These are phyloP conservation scores for Rhabdornis inornatus DNA, from an alignment of 2,113 vertebrate genomes.

Conservation along the genomic window DNA sequence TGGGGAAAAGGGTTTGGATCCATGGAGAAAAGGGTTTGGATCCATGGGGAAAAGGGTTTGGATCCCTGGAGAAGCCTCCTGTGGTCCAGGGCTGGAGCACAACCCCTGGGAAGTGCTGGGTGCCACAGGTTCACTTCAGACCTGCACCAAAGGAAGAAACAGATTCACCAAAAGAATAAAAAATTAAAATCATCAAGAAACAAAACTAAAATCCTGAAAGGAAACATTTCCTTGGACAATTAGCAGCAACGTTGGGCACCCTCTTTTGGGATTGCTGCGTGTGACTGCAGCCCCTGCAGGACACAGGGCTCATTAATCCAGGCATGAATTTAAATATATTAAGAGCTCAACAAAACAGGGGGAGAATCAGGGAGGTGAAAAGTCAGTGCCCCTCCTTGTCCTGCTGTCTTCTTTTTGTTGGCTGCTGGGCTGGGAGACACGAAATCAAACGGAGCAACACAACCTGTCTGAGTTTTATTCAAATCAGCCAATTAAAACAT, in stretches of 20 bases:
- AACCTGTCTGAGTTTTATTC: conserved; percentile 76
- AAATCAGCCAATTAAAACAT: conserved; percentile 76
- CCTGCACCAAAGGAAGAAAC: not conserved
- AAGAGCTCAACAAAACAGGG: conserved; percentile 52
- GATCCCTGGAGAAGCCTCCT: too few species aligned
- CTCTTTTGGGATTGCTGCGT: not conserved
- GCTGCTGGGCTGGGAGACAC: conserved; percentile 55
- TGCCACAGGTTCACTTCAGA: not conserved
- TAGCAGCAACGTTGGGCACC: not conserved
- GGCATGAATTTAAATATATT: conserved; percentile 66
- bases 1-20: too few species aligned
- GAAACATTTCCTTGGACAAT: not conserved
- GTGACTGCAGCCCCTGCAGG: not conserved
- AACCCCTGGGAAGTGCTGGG: not conserved
- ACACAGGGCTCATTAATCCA: conserved; percentile 40
- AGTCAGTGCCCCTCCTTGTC: conserved; percentile 62
- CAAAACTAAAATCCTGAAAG: not conserved
- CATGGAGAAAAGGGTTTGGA: too few species aligned
- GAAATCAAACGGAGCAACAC: conserved; percentile 49
- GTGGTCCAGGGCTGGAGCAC: not conserved
- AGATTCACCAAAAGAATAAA: not conserved
- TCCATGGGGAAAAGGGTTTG: too few species aligned
- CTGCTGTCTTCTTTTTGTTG: conserved; percentile 65
- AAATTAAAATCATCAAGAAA: not conserved
- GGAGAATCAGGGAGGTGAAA: conserved; percentile 51